These are phyloP conservation scores for Phylloscopus whistleri DNA, from an alignment of 2,113 vertebrate species.

Conservation along the genomic window DNA sequence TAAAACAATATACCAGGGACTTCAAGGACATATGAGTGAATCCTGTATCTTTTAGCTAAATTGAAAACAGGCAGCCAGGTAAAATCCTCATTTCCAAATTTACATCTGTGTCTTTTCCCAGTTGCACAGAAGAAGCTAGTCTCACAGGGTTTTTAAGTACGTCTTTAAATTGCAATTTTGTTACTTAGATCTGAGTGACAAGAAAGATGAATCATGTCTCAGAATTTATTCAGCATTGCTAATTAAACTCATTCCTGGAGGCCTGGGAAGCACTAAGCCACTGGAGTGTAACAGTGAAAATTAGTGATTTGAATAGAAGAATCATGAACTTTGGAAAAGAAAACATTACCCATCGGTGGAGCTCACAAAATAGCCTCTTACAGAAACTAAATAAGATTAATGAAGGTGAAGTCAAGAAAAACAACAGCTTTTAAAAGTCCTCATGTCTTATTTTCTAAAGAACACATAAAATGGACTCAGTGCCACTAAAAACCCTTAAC, in stretches of 20 bases:
- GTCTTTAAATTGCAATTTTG: constrained; percentile 36
- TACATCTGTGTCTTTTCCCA: not conserved
- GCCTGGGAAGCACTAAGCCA: constrained; percentile 57
- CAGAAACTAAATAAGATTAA: constrained; percentile 66
- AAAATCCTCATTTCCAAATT: not conserved
- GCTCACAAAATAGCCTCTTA: constrained; percentile 42
- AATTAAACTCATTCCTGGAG: constrained; percentile 73
- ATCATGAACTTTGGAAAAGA: constrained; percentile 73
- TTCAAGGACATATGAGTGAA: not conserved
- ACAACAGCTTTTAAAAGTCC: constrained; percentile 50
- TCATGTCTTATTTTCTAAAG: constrained; percentile 27
- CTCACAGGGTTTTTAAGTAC: not conserved
- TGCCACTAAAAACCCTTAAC: not conserved
- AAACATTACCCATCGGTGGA: constrained; percentile 49
- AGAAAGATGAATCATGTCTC: constrained; percentile 65
- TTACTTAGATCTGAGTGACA: constrained; percentile 44
- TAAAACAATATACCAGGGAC: not conserved
- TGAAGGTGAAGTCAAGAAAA: constrained; percentile 62
- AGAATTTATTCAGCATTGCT: constrained; percentile 63
- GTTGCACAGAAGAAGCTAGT: not conserved
- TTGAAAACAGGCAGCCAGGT: constrained; percentile 29
- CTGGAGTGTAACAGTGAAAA: constrained; percentile 64
- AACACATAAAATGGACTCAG: not conserved
- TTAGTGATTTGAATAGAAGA: constrained; percentile 69
- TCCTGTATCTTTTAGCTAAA: not conserved